These are phyloP conservation scores for Tiliqua scincoides DNA, from an alignment of 2,113 vertebrate genomes.

Conservation along the genomic window DNA sequence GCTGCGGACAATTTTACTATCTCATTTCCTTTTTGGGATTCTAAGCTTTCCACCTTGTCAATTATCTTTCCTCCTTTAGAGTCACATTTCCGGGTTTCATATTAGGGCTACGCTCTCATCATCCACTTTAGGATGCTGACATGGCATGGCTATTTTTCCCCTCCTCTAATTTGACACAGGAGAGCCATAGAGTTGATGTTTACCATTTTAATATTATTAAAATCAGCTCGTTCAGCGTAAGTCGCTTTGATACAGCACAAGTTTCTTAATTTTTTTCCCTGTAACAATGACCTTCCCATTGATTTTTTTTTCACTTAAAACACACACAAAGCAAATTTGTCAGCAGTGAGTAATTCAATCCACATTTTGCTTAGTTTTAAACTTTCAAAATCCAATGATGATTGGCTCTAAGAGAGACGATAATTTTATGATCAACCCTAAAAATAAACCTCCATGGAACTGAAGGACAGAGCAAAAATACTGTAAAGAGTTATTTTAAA, in stretches of 20 bases:
- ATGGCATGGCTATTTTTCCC: neutral
- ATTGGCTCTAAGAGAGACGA: neutral
- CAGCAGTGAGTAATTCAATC: conserved; percentile 27
- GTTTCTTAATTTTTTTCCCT: neutral
- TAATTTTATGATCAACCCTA: conserved; percentile 8
- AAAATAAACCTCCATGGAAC: neutral
- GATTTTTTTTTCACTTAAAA: conserved; percentile 45
- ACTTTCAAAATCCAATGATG: conserved; percentile 10
- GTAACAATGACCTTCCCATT: neutral
- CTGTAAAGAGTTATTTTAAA: neutral
- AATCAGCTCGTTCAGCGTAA: conserved; percentile 2
- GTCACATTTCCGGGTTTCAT: neutral
- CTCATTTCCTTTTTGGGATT: neutral
- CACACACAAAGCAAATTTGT: neutral
- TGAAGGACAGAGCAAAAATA: neutral
- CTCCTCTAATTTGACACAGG: neutral
- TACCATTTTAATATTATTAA: conserved; percentile 39
- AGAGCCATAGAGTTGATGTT: neutral
- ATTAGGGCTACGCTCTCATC: conserved; percentile 9
- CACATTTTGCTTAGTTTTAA: conserved; percentile 14
- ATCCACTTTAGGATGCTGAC: neutral
- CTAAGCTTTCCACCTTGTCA: no score
- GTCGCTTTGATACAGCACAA: conserved; percentile 5
- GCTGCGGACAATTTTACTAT: neutral
- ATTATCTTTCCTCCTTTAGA: neutral